phyloP scores from a whole-genome alignment of 2,888 invertebrate species.

The Adineta ricciae region DNA sequence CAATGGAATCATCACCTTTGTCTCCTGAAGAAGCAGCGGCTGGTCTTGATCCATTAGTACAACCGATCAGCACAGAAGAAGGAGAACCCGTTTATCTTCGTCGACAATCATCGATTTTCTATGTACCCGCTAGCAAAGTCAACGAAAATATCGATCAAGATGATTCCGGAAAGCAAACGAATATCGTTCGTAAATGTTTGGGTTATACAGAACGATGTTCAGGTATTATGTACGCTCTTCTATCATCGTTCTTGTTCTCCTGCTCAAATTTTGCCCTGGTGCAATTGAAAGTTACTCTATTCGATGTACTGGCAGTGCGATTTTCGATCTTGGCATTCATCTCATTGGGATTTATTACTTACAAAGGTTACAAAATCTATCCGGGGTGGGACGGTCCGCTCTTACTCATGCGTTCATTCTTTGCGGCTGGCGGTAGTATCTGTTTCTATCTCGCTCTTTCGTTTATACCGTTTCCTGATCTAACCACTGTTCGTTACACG shows the following conservation, averaged over 20 bases:
- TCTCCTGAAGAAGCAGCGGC: not conserved
- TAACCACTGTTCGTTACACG: not conserved
- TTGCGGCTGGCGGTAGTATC: not conserved
- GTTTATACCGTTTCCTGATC: not conserved
- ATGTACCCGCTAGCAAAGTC: not conserved
- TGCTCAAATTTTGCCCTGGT: not conserved
- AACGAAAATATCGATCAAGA: not conserved
- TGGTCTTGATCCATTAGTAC: constrained; percentile 15
- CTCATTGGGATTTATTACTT: not conserved
- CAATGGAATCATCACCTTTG: not conserved
- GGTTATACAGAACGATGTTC: not conserved
- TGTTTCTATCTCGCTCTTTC: not conserved
- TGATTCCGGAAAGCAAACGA: not conserved
- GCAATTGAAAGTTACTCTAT: not conserved
- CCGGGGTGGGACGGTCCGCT: not conserved
- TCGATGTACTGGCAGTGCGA: not conserved
- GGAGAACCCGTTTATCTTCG: not conserved
- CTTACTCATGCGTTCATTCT: not conserved
- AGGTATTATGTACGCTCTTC: not conserved
- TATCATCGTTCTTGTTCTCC: not conserved
- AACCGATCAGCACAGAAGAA: not conserved
- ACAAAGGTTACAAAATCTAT: not conserved
- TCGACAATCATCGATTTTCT: not conserved
- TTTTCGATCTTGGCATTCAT: not conserved
- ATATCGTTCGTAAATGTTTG: not conserved